Evolutionary conservation across 1,140 invertebrate species (phyloP), one percentile per base, ranked within the genome.

Genomic region (Sinonovacula constricta): DNA sequence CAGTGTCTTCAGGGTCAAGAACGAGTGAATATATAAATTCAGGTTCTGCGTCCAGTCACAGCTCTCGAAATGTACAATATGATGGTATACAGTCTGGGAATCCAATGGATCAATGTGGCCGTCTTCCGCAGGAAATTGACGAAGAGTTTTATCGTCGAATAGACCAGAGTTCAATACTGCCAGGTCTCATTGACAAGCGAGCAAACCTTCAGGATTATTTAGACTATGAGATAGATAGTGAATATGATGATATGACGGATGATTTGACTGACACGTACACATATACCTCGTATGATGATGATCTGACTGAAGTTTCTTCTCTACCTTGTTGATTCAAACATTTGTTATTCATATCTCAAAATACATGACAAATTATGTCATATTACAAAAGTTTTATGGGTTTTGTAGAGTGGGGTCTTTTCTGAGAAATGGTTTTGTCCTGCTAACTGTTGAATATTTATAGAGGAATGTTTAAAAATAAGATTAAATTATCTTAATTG

Each of bases 241-340:
- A 75, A 28, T 75, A 75, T 33, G 71, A 75, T 66, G 71, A 75
- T 39, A 36, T 75, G 15, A 66, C 71, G 5, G 71, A 75, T 31
- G 60, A 75, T 66, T 33, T 75, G 22, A 75, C 71, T 33, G 71
- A 75, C 34, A 75, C 71, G 1, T 75, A 66, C 30, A 75, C 71
- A 26, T 75, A 66, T 22, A 75, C 71, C 5, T 36, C 39, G 28
- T 69, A 53, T 69, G 67, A 74, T 30, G 71, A 75, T 66, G 71
- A 75, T 75, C 33, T 75, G 56, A 75, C 71, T 3, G 71, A 75
- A 54, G 71, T 75, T 34, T 75, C 71, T 15, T 75, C 71, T 10
- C 28, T 75, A 39, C 71, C 71, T 10, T 75, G 71, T 57, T 75
- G 28, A 69, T 4, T 63, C 45, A 22, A 59, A 74, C 5, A 63